These are phyloP conservation scores for Exocentrus adspersus DNA, from an alignment of 2,888 invertebrate genomes.

Conservation along the genomic window DNA sequence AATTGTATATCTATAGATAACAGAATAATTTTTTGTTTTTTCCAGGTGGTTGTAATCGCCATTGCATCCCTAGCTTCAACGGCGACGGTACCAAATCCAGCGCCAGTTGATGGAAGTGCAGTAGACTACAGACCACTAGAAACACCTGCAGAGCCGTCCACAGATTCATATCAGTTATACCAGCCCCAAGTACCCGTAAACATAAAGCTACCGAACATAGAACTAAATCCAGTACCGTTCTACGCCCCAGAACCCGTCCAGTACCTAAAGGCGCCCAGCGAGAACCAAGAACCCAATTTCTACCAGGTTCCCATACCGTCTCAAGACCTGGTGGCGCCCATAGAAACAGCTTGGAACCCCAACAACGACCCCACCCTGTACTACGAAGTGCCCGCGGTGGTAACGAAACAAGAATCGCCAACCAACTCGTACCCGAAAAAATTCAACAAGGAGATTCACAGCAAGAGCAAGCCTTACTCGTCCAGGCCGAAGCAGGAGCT, in stretches of 20 bases:
- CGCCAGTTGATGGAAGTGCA: conserved; percentile 18
- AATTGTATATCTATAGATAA: conserved; percentile 2
- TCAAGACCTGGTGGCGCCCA: conserved; percentile 64
- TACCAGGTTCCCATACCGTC: conserved; percentile 61
- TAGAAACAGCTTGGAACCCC: conserved; percentile 61
- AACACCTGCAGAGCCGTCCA: conserved; percentile 31
- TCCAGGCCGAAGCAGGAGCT: conserved; percentile 64
- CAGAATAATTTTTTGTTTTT: background rate
- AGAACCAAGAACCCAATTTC: conserved; percentile 43
- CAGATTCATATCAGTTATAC: conserved; percentile 41
- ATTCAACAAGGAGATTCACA: conserved; percentile 65
- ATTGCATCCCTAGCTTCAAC: conserved; percentile 32
- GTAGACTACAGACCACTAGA: conserved; percentile 37
- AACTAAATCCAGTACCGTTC: conserved; percentile 54
- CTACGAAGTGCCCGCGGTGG: conserved; percentile 61
- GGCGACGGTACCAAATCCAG: conserved; percentile 34
- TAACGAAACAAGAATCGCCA: conserved; percentile 62
- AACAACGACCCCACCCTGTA: conserved; percentile 59
- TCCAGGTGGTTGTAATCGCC: conserved; percentile 41
- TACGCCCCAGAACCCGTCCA: conserved; percentile 53
- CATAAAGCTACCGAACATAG: conserved; percentile 55
- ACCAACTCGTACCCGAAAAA: conserved; percentile 71
- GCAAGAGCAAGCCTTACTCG: conserved; percentile 55
- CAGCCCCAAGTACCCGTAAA: conserved; percentile 45
- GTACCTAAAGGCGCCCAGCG: conserved; percentile 52